Base-by-base conservation (phyloP, 1,140 invertebrate species). In the Cotesia typhae region DNA sequence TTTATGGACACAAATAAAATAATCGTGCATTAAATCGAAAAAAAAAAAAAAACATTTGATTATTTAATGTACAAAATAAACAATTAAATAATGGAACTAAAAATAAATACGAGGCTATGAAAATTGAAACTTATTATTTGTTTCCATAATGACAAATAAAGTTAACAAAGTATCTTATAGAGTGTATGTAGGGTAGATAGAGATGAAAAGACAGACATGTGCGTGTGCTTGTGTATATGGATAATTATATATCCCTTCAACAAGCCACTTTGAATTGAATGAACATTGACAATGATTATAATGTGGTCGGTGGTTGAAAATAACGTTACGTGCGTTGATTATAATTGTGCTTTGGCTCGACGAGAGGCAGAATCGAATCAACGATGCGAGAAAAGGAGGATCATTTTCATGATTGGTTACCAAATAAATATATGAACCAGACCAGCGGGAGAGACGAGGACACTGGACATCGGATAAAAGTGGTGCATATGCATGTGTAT, bases 271-370 rank as follows among this genome's bases (percentile, higher is more conserved):
- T 57, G n/a, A 61, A 70, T 60, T 14, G 37, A 71, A 64, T 64
- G 35, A 68, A 57, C 63, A 60, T 67, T 41, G 51, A 68, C 51
- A 71, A 66, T 66, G 38, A 64, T 36, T 52, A 74, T 74, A 71
- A 64, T 41, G 67, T 52, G 63, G 52, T 70, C 37, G 64, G 64
- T 52, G 70, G 47, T 52, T 70, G 73, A 74, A 74, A 74, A 74
- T 63, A 67, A 69, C 67, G 67, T 74, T 74, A 71, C 36, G 61
- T 64, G 12, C 68, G 68, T 67, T 74, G 64, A 74, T 74, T 74
- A 68, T 74, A 74, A 74, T 71, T 74, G 68, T 61, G 64, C 61
- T 53, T 47, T 10, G 4, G 41, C 63, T 63, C 67, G 57, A 52
- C 53, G 51, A 63, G 41, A 66, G 10, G 57, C 17, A 35, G 37